These are phyloP conservation scores for Puma concolor DNA, from an alignment of 2,113 vertebrate species.

Conservation along the genomic window DNA sequence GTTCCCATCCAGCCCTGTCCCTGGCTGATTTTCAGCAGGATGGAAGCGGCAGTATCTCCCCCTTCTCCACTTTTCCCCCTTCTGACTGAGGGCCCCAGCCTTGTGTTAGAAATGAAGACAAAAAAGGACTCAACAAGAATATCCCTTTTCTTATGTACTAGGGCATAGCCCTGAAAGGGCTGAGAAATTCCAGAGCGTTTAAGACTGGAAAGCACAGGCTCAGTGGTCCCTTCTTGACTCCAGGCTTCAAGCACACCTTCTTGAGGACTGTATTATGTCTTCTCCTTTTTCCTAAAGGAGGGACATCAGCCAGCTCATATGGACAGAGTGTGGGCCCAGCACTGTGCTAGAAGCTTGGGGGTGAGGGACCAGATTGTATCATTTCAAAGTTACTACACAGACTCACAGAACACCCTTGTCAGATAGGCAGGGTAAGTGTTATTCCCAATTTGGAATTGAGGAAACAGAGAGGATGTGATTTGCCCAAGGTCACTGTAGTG, in stretches of 20 bases:
- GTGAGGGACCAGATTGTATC: background rate
- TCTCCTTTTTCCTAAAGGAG: background rate
- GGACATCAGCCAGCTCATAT: background rate
- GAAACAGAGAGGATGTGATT: conserved; percentile 7
- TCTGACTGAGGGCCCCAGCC: background rate
- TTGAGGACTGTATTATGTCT: background rate
- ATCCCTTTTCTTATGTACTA: background rate
- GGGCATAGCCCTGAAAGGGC: background rate
- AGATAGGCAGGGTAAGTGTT: background rate
- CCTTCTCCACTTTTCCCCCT: background rate
- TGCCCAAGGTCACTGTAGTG: background rate
- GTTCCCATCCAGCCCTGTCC: background rate
- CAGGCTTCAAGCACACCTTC: background rate
- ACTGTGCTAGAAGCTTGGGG: background rate
- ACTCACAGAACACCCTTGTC: background rate
- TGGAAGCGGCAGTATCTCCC: background rate
- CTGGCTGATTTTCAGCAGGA: background rate
- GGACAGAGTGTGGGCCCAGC: background rate
- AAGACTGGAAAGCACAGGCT: background rate
- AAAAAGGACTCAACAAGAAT: background rate
- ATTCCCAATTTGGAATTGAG: background rate
- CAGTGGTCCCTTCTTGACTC: background rate
- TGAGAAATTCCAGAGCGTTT: background rate
- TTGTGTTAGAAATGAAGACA: background rate
- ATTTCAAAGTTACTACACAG: background rate